Evolutionary conservation across 2,888 invertebrate species (phyloP), one percentile per base, ranked within the genome.

Genomic region (Pimpla rufipes): DNA sequence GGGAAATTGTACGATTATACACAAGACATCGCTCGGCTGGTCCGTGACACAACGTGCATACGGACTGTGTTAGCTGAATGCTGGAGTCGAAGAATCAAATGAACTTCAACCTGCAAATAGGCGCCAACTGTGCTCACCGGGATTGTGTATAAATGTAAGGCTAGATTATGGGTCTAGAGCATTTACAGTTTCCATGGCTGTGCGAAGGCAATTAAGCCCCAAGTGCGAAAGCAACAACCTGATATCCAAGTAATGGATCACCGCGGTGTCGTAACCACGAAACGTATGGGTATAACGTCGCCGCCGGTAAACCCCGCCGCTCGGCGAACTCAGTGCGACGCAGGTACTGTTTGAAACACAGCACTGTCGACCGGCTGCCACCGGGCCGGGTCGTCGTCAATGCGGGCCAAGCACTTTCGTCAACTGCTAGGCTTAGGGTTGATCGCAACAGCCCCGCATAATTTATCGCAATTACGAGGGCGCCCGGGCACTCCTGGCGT

Each of bases 381-480:
- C 76, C 66, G 45, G 68, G n/a, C 37, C 10, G 23, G 23, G 42
- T 66, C 70, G 76, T 59, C 62, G 78, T 78, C 64, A 62, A 52
- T 59, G 68, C 35, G 73, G 66, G 67, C 66, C 52, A 62, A 64
- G 74, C 81, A 77, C 81, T 81, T 78, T 64, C 81, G 77, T 74
- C 77, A 68, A 74, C 77, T 77, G 71, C 67, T 52, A 50, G 67
- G 71, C 67, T 35, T 73, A 35, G 21, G 68, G 70, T 81, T 68
- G 83, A 81, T 84, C 73, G 62, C 57, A 68, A 75, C 75, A 76
- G 82, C 45, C 29, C 59, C 68, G 84, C 83, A 85, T 83, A 83
- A 85, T 85, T 83, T 83, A 83, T 85, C 55, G 79, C 83, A 85
- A 83, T 85, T 85, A 83, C 76, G 66, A 21, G 42, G 62, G 57